Evolutionary conservation across 2,888 invertebrate genomes (phyloP).

Genomic region (Noctuana brunneofusca): DNA sequence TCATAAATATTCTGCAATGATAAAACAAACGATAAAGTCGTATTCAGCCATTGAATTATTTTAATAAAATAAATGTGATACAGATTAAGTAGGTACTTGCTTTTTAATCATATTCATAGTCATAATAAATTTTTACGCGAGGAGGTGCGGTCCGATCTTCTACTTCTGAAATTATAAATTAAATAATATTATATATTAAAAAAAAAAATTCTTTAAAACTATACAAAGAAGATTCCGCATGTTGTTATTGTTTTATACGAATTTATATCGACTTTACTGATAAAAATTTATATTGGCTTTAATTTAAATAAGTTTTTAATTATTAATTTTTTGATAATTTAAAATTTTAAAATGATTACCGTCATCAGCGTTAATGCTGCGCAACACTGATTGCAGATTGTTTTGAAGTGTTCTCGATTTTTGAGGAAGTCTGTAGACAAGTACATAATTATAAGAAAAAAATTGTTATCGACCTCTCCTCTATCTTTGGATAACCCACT

Average conservation of each 20-base stretch:
- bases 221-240: too few relatives aligned
- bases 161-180: slow-evolving; percentile 8
- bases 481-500: too few relatives aligned
- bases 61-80: background rate
- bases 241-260: too few relatives aligned
- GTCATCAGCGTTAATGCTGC: background rate
- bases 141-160: slow-evolving; percentile 28
- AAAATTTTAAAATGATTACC: background rate
- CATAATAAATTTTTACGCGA: background rate
- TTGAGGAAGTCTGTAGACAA: background rate
- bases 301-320: too few relatives aligned
- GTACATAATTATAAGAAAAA: too few relatives aligned
- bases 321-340: background rate
- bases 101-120: slow-evolving; percentile 22
- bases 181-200: too few relatives aligned
- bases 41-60: background rate
- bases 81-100: background rate
- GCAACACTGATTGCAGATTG: background rate
- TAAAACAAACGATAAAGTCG: too few relatives aligned
- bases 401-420: background rate
- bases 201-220: too few relatives aligned
- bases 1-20: background rate
- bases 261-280: too few relatives aligned
- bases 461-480: too few relatives aligned
- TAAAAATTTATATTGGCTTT: too few relatives aligned